Percentiles rank a stretch among this genome's conserved stretches.
Evolutionary conservation across 2,113 vertebrate species (phyloP).

Genomic region (Rutilus rutilus): DNA sequence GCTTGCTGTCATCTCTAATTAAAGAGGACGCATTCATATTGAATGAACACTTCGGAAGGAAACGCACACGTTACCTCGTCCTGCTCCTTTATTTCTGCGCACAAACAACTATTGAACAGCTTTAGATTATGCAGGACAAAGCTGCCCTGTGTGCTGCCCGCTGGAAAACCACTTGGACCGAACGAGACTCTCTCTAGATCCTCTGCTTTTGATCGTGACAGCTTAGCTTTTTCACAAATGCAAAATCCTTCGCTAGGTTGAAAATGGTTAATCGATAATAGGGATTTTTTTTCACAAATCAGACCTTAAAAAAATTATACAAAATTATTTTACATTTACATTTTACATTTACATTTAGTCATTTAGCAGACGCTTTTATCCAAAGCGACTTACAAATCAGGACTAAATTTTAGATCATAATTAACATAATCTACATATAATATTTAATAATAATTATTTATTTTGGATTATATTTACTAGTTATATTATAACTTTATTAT

Average conservation of each 20-base stretch:
- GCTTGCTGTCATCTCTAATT: constrained; percentile 20
- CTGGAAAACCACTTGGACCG: neutral
- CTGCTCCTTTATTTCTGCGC: neutral
- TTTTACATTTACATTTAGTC: too few relatives aligned
- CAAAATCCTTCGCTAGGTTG: neutral
- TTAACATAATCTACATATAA: too few relatives aligned
- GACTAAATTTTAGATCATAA: too few relatives aligned
- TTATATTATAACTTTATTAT: too few relatives aligned
- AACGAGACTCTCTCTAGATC: neutral
- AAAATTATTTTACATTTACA: too few relatives aligned
- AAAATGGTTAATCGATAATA: neutral
- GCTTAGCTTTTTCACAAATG: neutral
- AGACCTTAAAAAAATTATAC: too few relatives aligned
- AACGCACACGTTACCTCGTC: neutral
- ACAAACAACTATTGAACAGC: neutral
- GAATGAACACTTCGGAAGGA: neutral
- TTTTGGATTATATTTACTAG: too few relatives aligned
- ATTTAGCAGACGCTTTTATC: too few relatives aligned
- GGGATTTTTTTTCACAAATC: neutral
- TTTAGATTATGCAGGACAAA: constrained; percentile 16
- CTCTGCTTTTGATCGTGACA: neutral
- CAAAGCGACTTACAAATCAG: too few relatives aligned
- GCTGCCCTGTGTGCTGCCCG: neutral
- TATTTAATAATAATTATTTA: too few relatives aligned
- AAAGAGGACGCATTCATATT: constrained; percentile 3